Percentiles rank a stretch among this genome's conserved stretches.
Evolutionary conservation across 2,113 vertebrate species (phyloP).

Genomic region (Alligator mississippiensis): DNA sequence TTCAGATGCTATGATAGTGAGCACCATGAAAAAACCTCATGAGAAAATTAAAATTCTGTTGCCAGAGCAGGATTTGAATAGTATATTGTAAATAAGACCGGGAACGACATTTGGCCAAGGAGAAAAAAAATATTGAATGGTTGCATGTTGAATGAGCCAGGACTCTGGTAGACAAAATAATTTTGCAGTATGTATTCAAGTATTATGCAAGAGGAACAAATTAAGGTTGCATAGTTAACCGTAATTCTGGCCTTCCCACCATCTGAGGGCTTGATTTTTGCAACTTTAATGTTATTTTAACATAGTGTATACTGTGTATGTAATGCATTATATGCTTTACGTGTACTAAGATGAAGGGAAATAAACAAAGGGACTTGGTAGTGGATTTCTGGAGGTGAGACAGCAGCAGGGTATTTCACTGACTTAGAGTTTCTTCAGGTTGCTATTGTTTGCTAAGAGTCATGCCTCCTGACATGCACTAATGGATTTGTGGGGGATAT

Average conservation of each 20-base stretch:
- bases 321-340: not conserved
- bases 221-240: not conserved
- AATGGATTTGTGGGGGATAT: slow-evolving; percentile 26
- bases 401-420: not conserved
- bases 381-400: not conserved
- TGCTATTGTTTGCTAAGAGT: slow-evolving; percentile 16
- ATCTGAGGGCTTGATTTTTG: not conserved
- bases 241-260: not conserved
- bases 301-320: not conserved
- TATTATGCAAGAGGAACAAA: too few species aligned
- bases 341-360: not conserved
- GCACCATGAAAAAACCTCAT: too few species aligned
- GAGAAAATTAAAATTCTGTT: too few species aligned
- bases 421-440: slow-evolving; percentile 1
- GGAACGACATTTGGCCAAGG: too few species aligned
- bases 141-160: too few species aligned
- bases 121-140: too few species aligned
- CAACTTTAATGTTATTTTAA: not conserved
- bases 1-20: too few species aligned
- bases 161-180: too few species aligned
- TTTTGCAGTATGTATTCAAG: too few species aligned
- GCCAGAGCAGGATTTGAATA: too few species aligned
- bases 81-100: too few species aligned
- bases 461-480: slow-evolving; percentile 41
- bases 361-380: slow-evolving; percentile 7